Base-by-base conservation (phyloP, 2,888 invertebrate genomes). In the Cynaeus angustus region DNA sequence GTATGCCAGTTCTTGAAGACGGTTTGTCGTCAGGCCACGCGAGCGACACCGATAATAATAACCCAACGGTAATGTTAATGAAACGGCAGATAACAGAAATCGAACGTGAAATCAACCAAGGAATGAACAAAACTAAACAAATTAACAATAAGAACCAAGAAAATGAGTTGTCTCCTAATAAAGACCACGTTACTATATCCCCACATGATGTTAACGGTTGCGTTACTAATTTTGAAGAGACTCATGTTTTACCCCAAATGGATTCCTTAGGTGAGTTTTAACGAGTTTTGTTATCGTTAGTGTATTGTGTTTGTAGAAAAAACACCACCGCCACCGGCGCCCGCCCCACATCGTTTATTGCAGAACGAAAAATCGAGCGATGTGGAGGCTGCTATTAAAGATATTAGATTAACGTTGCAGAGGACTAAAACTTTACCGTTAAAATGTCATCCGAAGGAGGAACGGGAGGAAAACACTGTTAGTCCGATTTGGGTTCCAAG, bases 1-100 rank as follows among this genome's bases (percentile, higher is more conserved):
- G 91, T 78, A 94, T 98, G 93, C 98, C 98, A 0, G 92, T 96
- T 10, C 90, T 98, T 46, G 97, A 97, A 83, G 98, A 98, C 84
- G 97, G 97, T 0, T 87, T 98, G 66, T 97, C 97, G 1, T 97
- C 97, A 37, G 97, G 97, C 1, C 97, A 97, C 82, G 95, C 93
- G 0, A 96, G 96, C 72, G 97, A 97, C 82, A 94, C 92, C 0
- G 97, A 97, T 86, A 95, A 95, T 83, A 94, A 95, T 82, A 95
- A 94, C 84, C 92, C 91, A 13, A 90, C 91, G n/a, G 89, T 90
- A 53, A 86, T 88, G 85, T 81, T 88, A 26, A 88, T 88, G 87
- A 88, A 88, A 87, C 86, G 94, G 84, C 89, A 94, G 87, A 89
- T 94, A 85, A 87, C 89, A 71, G 91, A 94, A 86, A 89, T 93